A percentile compares a stretch with the other conserved stretches of the same genome.
phyloP scores from a whole-genome alignment of 1,140 invertebrate species.

The Laupala kohalensis region DNA sequence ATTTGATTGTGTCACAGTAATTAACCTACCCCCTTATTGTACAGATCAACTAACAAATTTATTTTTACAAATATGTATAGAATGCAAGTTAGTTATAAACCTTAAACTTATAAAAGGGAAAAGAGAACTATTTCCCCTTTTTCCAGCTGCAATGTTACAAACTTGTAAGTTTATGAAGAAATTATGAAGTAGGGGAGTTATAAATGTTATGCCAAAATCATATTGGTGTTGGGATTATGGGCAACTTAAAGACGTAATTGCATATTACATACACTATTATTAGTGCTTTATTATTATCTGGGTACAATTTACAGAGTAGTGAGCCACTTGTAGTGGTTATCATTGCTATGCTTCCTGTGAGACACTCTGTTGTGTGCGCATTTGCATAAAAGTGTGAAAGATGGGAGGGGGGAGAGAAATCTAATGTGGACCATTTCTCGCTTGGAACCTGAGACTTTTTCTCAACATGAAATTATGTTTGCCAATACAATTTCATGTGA shows the following conservation, averaged over 20 bases:
- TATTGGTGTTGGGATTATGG: neutral
- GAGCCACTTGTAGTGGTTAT: conserved; percentile 1
- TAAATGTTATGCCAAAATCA: neutral
- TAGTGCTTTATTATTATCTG: conserved; percentile 5
- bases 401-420: neutral
- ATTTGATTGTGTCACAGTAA: conserved; percentile 9
- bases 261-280: neutral
- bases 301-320: neutral
- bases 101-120: neutral
- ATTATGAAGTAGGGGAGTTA: neutral
- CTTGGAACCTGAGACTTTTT: neutral
- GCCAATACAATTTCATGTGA: conserved; percentile 6
- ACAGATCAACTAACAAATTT: conserved; percentile 15
- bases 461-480: neutral
- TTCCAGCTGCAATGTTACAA: neutral
- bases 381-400: too few relatives aligned
- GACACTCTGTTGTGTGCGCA: too few relatives aligned
- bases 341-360: neutral
- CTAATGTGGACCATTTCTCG: neutral
- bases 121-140: neutral
- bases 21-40: conserved; percentile 9
- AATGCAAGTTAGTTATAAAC: conserved; percentile 11
- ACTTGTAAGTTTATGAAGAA: neutral
- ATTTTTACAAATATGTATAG: conserved; percentile 16
- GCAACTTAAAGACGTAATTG: neutral